phyloP scores from a whole-genome alignment of 1,140 invertebrate genomes.

The Papilio aristodemus region DNA sequence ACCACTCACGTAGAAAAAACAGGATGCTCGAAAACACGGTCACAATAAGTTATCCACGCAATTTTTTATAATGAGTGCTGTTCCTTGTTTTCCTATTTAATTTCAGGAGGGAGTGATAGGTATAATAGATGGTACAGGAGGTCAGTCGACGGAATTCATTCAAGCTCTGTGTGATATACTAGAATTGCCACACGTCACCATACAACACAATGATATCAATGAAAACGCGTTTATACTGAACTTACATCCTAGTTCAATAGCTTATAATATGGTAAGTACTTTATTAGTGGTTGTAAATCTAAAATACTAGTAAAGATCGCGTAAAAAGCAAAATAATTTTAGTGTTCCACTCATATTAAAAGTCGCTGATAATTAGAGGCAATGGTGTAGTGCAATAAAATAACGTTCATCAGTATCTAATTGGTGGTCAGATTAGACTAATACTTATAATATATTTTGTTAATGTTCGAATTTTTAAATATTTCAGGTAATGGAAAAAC shows the following conservation, averaged over 20 bases:
- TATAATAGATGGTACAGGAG: constrained; percentile 66
- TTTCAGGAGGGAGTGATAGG: constrained; percentile 67
- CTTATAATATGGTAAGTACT: constrained; percentile 60
- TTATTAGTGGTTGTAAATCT: background rate
- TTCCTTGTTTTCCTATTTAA: background rate
- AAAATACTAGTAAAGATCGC: no score
- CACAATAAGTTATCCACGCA: no score
- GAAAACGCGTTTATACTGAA: constrained; percentile 61
- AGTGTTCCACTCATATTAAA: no score
- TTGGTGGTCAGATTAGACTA: no score
- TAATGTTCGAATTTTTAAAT: background rate
- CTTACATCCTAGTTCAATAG: constrained; percentile 58
- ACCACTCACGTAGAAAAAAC: no score
- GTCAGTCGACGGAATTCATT: constrained; percentile 57
- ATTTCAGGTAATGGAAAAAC: constrained; percentile 54
- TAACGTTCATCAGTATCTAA: no score
- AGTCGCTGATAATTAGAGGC: no score
- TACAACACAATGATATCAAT: constrained; percentile 59
- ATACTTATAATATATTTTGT: background rate
- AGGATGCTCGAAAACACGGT: no score
- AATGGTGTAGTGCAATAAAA: no score
- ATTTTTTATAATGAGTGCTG: no score
- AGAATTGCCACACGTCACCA: constrained; percentile 63
- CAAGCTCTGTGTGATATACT: constrained; percentile 67
- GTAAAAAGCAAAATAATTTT: no score